Evolutionary conservation across 2,888 invertebrate species (phyloP), one percentile per base, ranked within the genome.

Genomic region (Eilema sororculum): DNA sequence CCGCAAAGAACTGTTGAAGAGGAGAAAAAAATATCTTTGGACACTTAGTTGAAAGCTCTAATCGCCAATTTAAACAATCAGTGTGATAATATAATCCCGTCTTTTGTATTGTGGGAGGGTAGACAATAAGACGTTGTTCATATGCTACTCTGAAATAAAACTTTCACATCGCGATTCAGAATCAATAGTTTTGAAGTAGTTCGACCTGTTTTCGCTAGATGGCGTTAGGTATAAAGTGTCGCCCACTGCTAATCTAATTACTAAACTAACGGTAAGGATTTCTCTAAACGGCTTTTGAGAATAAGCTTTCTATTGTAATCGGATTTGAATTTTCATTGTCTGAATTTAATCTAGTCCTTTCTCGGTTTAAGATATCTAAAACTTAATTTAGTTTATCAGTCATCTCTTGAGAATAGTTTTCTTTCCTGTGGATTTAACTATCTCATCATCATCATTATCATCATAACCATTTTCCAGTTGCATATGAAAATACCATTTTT

Each of bases 151-250:
- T n/a, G 52, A 9, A 9, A n/a, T 8, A 52, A 52, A n/a, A n/a
- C 52, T 52, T 52, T n/a, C 52, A 52, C 9, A 52, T 52, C 52
- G 52, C 52, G n/a, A 52, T 52, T 52, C 52, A 52, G 52, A 9
- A 52, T 52, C 52, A 6, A 5, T n/a, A 52, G 52, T 52, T 58
- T 58, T 25, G 25, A 58, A 25, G 22, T 58, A 58, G 58, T 24
- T 58, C 58, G 13, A 58, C 58, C 52, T 58, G 58, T 25, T 58
- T 25, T 22, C 12, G 5, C 58, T 58, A 58, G 58, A 52, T 52
- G 52, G 52, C n/a, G n/a, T n/a, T 52, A n/a, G 52, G 52, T 20
- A 20, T 46, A 3, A 46, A 46, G 46, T 46, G 46, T n/a, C 52
- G 8, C 52, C n/a, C 52, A 52, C 52, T 52, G n/a, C 52, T n/a